These are phyloP conservation scores for Varanus salvator DNA, from an alignment of 2,113 vertebrate genomes.

Conservation along the genomic window DNA sequence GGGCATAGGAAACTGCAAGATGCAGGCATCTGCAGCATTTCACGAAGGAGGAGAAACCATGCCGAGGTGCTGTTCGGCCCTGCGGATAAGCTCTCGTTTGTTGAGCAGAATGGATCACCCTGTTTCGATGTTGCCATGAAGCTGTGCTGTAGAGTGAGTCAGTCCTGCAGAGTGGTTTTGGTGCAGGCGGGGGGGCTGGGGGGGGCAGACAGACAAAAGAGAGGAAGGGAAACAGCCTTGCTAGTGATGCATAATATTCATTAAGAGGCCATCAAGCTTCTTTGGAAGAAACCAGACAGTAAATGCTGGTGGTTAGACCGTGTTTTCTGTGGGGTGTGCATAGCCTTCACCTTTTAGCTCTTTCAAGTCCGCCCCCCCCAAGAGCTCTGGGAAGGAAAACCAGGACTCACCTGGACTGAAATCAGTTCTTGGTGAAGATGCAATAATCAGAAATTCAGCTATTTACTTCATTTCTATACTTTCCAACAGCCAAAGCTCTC, in stretches of 20 bases:
- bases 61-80: neutral
- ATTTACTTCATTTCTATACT: neutral
- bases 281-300: neutral
- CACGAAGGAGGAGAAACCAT: neutral
- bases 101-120: neutral
- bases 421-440: neutral
- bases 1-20: neutral
- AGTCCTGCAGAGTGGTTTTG: constrained; percentile 35
- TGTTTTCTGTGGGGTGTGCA: neutral
- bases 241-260: neutral
- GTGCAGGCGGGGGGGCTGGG: neutral
- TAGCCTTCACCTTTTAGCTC: constrained; percentile 4
- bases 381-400: neutral
- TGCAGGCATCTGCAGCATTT: neutral
- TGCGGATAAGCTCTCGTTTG: accelerated
- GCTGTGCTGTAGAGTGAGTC: constrained; percentile 65
- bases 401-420: neutral
- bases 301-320: neutral
- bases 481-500: too few species aligned
- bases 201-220: neutral
- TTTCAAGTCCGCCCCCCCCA: accelerated
- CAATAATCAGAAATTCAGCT: neutral
- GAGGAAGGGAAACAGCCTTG: constrained; percentile 20
- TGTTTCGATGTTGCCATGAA: neutral
- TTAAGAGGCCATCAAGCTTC: accelerated